Base-by-base conservation (phyloP, 2,113 vertebrate species). In the Charina bottae region DNA sequence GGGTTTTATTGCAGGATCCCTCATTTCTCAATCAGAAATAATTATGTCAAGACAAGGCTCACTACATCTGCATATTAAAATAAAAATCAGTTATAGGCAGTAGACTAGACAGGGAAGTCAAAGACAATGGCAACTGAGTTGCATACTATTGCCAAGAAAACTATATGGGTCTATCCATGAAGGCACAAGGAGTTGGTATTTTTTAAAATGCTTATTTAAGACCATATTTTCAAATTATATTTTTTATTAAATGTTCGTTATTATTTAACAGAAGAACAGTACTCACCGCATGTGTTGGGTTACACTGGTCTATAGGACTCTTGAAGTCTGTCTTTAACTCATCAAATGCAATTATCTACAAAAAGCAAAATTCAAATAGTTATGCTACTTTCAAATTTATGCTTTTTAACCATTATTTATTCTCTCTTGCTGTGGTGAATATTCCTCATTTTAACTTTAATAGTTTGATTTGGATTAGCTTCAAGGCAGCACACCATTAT, bases 291-390 rank as follows among this genome's bases (percentile, higher is more conserved):
- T 99, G 98, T 93, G 98, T 98, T 2, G 99, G 99, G 97, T 99
- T 99, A 97, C 99, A 98, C 97, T 99, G 99, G 97, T 99, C 99
- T 89, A 99, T 98, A 56, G 99, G 99, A 96, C 98, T 99, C 98
- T 99, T 99, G 97, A 99, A 99, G 97, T 99, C 99, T 12, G 98
- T 99, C 93, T 98, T 98, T 93, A 99, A 97, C 93, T 99, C 99
- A 95, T 99, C 99, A 95, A 99, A 99, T 26, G 99, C 99, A 24
- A 99, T 99, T 93, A 99, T 99, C 99, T 99, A 97, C 94, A 98
- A 97, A 56, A 96, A 91, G 97, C 13, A 94, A 83, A 89, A 64
- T 90, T 23, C 93, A 90, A 78, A 78, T 2, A 33, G 91, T 33
- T n/a, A 92, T 89, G 13, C 5, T 1, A 64, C 15, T 24, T 85